These are phyloP conservation scores for Epirrita christyi DNA, from an alignment of 2,888 invertebrate species.

Conservation along the genomic window DNA sequence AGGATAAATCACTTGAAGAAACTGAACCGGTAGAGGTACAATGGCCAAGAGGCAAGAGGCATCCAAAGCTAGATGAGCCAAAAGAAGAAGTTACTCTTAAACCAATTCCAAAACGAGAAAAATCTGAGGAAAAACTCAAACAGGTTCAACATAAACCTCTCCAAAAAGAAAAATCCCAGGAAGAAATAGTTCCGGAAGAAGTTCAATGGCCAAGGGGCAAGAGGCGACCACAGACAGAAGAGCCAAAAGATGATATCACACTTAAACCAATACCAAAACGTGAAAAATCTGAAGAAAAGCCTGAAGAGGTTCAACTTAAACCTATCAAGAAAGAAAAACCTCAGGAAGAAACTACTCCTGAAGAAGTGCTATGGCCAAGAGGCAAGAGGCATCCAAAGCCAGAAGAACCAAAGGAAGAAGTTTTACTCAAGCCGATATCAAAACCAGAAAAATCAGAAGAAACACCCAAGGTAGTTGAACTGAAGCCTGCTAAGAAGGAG, in stretches of 20 bases:
- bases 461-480: constrained; percentile 50
- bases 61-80: too few relatives aligned
- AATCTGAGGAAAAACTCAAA: too few relatives aligned
- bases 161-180: constrained; percentile 53
- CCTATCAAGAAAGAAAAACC: constrained; percentile 57
- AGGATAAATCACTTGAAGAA: constrained; percentile 43
- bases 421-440: constrained; percentile 49
- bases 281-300: constrained; percentile 40
- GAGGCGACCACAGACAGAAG: constrained; percentile 50
- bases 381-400: constrained; percentile 45
- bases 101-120: too few relatives aligned
- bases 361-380: constrained; percentile 48
- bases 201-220: constrained; percentile 46
- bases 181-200: constrained; percentile 48
- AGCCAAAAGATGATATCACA: constrained; percentile 54
- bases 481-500: constrained; percentile 49
- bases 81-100: too few relatives aligned
- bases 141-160: constrained; percentile 36
- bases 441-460: constrained; percentile 54
- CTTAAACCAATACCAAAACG: constrained; percentile 62
- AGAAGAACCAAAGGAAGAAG: constrained; percentile 56
- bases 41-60: constrained; percentile 53
- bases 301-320: constrained; percentile 60
- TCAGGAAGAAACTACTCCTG: constrained; percentile 63
- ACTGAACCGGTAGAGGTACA: constrained; percentile 41